Base-by-base conservation (phyloP, 2,113 vertebrate genomes). In the Motacilla alba region DNA sequence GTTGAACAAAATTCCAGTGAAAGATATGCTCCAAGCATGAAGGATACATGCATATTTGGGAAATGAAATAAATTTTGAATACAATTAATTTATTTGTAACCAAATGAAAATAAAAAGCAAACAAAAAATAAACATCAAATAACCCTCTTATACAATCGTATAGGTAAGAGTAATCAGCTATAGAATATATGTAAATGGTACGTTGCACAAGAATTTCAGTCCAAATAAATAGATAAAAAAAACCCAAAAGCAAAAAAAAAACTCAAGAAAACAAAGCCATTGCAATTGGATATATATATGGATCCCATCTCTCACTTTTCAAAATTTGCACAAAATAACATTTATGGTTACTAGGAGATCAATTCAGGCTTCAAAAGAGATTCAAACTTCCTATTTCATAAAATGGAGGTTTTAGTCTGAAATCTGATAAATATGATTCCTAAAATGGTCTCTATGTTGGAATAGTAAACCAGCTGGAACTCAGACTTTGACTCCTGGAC, bases 231-330 rank as follows among this genome's bases (percentile, higher is more conserved):
- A 49, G 27, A 23, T 7, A 9, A 79, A 86, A 78, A 78, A 74
- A 28, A 22, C 2, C 0, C 6, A 2, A 11, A 47, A 11, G 2
- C 4, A 39, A 37, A 15, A 31, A 27, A 44, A 35, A 35, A n/a
- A n/a, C n/a, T 5, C 19, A 68, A 60, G n/a, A 30, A 72, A 80
- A 15, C 3, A 84, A 77, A 56, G 4, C 4, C 20, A 35, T 28
- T 81, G 26, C 6, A 63, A 26, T 20, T 79, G 43, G 59, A 31
- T 67, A 6, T 39, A 31, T 67, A 6, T 39, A 35, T 11, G 27
- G 11, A 22, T 85, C 19, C 3, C 10, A 49, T 20, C 1, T 21
- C 11, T 58, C 19, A 11, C 30, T 79, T 70, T 33, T 44, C 26
- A 55, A 83, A 86, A 72, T 41, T 23, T 59, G 12, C 15, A 63